A percentile compares a stretch with the other conserved stretches of the same genome.
These are phyloP conservation scores for Agonopterix heracliana DNA, from an alignment of 2,888 invertebrate species.

Conservation along the genomic window DNA sequence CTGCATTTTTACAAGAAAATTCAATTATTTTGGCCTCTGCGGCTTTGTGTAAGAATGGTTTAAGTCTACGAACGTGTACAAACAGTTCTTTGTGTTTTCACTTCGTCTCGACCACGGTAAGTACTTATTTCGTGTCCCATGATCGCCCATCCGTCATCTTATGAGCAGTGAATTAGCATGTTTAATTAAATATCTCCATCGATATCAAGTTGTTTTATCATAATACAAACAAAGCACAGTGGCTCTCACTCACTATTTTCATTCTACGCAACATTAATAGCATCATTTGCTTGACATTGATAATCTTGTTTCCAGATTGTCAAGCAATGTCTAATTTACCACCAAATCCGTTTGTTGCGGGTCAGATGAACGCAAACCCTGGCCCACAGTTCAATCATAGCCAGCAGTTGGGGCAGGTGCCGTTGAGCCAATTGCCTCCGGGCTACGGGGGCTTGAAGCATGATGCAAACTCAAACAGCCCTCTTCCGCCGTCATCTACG, in stretches of 20 bases:
- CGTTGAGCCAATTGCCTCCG: conserved; percentile 48
- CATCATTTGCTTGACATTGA: conserved; percentile 3
- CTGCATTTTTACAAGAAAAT: conserved; percentile 53
- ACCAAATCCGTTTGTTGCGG: conserved; percentile 55
- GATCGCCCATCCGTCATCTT: conserved; percentile 54
- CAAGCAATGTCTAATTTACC: conserved; percentile 67
- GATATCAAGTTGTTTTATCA: conserved; percentile 42
- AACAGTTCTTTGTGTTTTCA: conserved; percentile 45
- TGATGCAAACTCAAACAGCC: conserved; percentile 60
- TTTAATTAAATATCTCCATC: conserved; percentile 51
- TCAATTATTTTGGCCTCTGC: conserved; percentile 49
- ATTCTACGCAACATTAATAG: conserved; percentile 5
- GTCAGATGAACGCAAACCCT: conserved; percentile 42
- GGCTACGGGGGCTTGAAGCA: conserved; percentile 47
- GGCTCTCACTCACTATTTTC: conserved; percentile 7
- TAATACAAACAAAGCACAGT: conserved; percentile 38
- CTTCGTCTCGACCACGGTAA: conserved; percentile 46
- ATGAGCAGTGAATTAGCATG: conserved; percentile 59
- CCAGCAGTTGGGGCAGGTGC: conserved; percentile 45
- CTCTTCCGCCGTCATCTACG: conserved; percentile 30
- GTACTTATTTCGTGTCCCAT: conserved; percentile 29
- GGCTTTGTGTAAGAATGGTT: conserved; percentile 63
- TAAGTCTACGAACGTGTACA: conserved; percentile 44
- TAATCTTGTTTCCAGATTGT: conserved; percentile 52
- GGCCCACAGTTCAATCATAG: conserved; percentile 37